Percentiles rank a stretch among this genome's conserved stretches.
phyloP scores from a whole-genome alignment of 30 jellyfish, hydroid and myxozoan genomes.

The Pelagia noctiluca region DNA sequence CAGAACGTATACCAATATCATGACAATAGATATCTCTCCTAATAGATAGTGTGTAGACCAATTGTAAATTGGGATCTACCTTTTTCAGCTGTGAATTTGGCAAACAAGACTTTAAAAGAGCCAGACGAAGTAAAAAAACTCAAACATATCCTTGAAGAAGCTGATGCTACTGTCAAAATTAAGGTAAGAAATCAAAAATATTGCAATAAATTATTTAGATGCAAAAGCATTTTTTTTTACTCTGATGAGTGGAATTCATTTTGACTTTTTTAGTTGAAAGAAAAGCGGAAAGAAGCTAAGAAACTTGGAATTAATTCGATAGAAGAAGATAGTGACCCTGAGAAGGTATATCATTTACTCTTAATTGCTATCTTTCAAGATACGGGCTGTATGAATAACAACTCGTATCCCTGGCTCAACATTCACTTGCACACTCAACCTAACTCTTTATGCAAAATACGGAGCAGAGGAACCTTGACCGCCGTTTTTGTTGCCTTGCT shows the following conservation, averaged over 20 bases:
- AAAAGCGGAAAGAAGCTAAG: slow-evolving; percentile 88
- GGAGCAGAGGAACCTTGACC: too few species aligned
- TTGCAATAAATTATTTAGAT: background rate
- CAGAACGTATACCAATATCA: background rate
- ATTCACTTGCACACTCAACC: too few species aligned
- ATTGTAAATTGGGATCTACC: background rate
- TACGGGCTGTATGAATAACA: too few species aligned
- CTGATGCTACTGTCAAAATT: slow-evolving; percentile 83
- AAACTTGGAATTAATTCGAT: slow-evolving; percentile 68
- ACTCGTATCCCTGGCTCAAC: too few species aligned
- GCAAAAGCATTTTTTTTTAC: background rate
- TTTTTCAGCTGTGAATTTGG: slow-evolving; percentile 77
- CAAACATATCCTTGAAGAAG: slow-evolving; percentile 89
- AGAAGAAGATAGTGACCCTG: slow-evolving; percentile 96
- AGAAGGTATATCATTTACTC: slow-evolving; percentile 48
- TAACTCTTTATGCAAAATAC: too few species aligned
- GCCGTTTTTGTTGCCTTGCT: too few species aligned
- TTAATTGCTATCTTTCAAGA: background rate
- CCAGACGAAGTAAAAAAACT: slow-evolving; percentile 78
- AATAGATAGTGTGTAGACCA: background rate
- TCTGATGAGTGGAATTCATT: background rate
- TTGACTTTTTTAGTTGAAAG: slow-evolving; percentile 55
- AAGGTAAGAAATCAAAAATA: slow-evolving; percentile 39
- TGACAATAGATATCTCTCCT: background rate
- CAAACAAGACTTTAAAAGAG: slow-evolving; percentile 78